Conservation (phyloP, 37 sponge, comb jelly and placozoan genomes). For the Mnemiopsis leidyi region DNA sequence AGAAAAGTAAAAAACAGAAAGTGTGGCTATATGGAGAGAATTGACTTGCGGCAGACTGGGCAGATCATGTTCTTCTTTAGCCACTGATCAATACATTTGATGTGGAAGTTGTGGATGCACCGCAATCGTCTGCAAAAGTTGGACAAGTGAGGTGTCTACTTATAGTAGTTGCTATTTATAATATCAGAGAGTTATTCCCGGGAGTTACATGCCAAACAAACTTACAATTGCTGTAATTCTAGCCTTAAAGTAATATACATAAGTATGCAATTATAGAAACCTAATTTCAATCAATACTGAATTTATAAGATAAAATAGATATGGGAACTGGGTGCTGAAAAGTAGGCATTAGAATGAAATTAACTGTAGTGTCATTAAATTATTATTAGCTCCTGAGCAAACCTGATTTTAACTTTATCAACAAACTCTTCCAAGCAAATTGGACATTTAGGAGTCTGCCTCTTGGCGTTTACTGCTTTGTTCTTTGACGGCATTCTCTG, state of each 20-base stretch:
- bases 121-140: constrained; percentile 1
- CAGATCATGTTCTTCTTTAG: constrained; percentile 59
- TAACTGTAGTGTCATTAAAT: no score
- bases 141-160: not conserved
- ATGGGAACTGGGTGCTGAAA: no score
- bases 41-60: constrained; percentile 46
- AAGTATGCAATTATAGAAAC: no score
- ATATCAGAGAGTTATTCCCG: no score
- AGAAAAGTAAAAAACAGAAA: not conserved
- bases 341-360: no score
- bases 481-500: constrained; percentile 51
- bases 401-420: constrained; percentile 17
- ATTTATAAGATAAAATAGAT: no score
- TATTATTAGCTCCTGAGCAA: no score
- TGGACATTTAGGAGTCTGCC: constrained; percentile 55
- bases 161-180: no score
- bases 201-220: no score
- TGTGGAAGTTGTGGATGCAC: constrained; percentile 59
- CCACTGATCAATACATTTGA: constrained; percentile 64
- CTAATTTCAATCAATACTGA: no score
- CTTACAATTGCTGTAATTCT: no score
- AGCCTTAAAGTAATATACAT: no score
- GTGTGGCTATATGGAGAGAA: not conserved
- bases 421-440: constrained; percentile 52
- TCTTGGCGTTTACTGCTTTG: not conserved